phyloP scores from a whole-genome alignment of 2,797 vertebrate species.

The Labroides dimidiatus region DNA sequence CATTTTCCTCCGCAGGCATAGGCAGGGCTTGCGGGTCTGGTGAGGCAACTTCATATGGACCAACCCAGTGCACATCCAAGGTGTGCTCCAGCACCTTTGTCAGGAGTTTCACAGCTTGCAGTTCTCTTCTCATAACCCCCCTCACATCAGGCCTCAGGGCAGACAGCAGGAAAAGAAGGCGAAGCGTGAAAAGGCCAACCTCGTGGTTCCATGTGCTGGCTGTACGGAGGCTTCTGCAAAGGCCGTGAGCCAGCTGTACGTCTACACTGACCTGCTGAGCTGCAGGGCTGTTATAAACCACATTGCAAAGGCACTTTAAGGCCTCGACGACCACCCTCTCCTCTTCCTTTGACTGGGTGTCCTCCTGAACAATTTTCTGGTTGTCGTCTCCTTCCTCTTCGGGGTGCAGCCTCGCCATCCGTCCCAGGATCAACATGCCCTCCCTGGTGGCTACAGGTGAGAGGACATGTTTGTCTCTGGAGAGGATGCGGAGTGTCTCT shows the following conservation, averaged over 20 bases:
- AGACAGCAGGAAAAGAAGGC: constrained; percentile 95
- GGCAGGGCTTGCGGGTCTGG: constrained; percentile 83
- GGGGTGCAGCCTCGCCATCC: constrained; percentile 83
- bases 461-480: constrained; percentile 94
- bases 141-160: constrained; percentile 92
- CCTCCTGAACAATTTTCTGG: constrained; percentile 72
- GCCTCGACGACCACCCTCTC: constrained; percentile 93
- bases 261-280: constrained; percentile 95
- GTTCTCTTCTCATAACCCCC: constrained; percentile 86
- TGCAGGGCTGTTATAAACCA: constrained; percentile 93
- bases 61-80: constrained; percentile 91
- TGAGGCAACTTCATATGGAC: constrained; percentile 87
- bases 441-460: constrained; percentile 92
- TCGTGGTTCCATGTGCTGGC: constrained; percentile 85
- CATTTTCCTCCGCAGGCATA: constrained; percentile 89
- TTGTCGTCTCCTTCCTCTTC: constrained; percentile 77
- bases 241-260: constrained; percentile 88
- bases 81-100: constrained; percentile 92
- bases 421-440: constrained; percentile 91
- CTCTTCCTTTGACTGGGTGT: constrained; percentile 79
- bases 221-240: constrained; percentile 88
- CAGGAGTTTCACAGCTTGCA: constrained; percentile 88
- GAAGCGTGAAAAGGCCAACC: constrained; percentile 94
- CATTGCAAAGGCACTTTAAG: constrained; percentile 97
- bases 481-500: constrained; percentile 96